Evolutionary conservation across 2,888 invertebrate genomes (phyloP), one percentile per base, ranked within the genome.

Genomic region (Thymelicus sylvestris): DNA sequence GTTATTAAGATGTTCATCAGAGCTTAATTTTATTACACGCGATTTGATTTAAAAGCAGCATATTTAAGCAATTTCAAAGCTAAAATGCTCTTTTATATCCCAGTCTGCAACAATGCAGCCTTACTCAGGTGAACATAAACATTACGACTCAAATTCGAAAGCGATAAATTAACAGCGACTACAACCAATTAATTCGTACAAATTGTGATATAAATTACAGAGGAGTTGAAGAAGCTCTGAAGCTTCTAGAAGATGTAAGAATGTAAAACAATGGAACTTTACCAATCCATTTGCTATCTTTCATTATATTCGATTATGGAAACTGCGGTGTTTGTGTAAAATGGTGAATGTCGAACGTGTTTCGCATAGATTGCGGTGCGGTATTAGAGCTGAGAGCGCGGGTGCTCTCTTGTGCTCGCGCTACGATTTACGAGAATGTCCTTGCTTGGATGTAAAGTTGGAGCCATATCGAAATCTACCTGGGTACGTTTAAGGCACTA

Each of bases 11-110:
- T 66, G 41, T 52, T 57, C 65, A 66, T 7, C 39, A 8, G 52
- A 44, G 44, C 55, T 66, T 57, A 66, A 66, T 57, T 66, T 66
- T 15, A 57, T 39, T 52, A 65, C 52, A 65, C 57, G 65, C 44
- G 15, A 44, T 55, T 66, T 19, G 41, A 19, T 57, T 44, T 55
- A 66, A 52, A 65, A 52, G 41, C 15, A 6, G 10, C 15, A 61
- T 61, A 44, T 10, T 10, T 0, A 41, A 47, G 1, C 13, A n/a
- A 38, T 13, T 31, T 38, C 13, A 13, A 38, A 57, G 38, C 8
- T 6, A 52, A 52, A 52, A 52, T 19, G 52, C 7, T 19, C 15
- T 7, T 12, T 44, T 12, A 15, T 19, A 19, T 19, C 13, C 15
- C 52, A 52, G 1, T 19, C 19, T 19, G 15, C 7, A 52, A 24